Evolutionary conservation across 2,888 invertebrate species (phyloP).

Genomic region (Watsonalla binaria): DNA sequence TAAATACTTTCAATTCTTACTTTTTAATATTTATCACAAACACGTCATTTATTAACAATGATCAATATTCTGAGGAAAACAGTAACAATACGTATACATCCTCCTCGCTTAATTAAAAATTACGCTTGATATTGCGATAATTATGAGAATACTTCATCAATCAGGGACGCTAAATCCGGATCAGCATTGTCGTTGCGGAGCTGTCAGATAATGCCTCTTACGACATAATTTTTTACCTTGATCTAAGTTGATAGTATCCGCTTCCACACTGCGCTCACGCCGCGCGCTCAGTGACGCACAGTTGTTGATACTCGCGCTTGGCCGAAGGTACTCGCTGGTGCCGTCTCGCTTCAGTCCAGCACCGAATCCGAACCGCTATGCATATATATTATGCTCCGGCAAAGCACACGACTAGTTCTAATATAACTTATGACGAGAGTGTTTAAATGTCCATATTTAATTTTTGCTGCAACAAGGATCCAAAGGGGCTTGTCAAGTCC

Average conservation of each 20-base stretch:
- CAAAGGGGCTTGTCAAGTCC: constrained; percentile 22
- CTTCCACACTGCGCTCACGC: constrained; percentile 20
- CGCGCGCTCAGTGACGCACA: constrained; percentile 34
- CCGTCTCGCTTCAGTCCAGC: constrained; percentile 39
- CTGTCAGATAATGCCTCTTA: constrained; percentile 30
- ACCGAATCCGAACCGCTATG: constrained; percentile 42
- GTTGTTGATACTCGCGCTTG: constrained; percentile 51
- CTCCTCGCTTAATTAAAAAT: neutral
- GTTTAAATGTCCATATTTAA: constrained; percentile 32
- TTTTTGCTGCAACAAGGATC: constrained; percentile 32
- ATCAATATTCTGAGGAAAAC: neutral
- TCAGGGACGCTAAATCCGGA: constrained; percentile 5
- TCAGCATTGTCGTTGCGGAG: constrained; percentile 16
- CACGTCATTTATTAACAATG: too few relatives aligned
- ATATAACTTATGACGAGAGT: constrained; percentile 28
- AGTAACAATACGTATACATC: neutral
- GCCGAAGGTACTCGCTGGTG: constrained; percentile 44
- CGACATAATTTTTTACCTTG: constrained; percentile 30
- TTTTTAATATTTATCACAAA: too few relatives aligned
- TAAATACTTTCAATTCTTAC: too few relatives aligned
- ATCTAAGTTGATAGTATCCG: constrained; percentile 34
- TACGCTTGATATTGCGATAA: neutral
- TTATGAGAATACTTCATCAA: constrained; percentile 2
- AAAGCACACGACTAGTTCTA: constrained; percentile 13
- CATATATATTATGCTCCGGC: constrained; percentile 57